Evolutionary conservation across 2,113 vertebrate species (phyloP).

Genomic region (Cygnus buccinator): DNA sequence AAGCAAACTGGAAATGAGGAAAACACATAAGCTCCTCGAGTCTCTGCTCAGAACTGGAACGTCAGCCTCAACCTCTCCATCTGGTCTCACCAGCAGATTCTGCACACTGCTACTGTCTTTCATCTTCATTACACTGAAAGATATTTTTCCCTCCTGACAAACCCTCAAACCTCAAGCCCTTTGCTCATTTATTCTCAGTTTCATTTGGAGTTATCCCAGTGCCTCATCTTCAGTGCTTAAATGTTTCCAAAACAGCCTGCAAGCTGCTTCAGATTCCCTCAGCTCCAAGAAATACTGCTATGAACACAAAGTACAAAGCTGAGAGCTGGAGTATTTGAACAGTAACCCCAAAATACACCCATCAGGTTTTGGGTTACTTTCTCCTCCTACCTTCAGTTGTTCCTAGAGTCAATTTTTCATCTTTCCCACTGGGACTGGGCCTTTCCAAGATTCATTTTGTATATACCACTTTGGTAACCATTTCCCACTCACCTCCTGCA

Average conservation of each 20-base stretch:
- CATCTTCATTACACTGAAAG: background rate
- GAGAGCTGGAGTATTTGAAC: background rate
- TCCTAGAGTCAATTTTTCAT: background rate
- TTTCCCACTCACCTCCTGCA: background rate
- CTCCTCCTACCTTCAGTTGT: background rate
- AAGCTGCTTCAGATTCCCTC: constrained; percentile 16
- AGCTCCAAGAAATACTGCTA: background rate
- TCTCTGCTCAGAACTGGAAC: background rate
- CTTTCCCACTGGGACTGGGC: background rate
- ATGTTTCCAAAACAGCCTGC: constrained; percentile 43
- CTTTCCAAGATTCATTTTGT: background rate
- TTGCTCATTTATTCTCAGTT: background rate
- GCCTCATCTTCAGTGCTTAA: background rate
- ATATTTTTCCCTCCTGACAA: background rate
- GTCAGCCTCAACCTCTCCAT: background rate
- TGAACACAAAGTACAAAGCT: background rate
- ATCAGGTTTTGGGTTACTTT: background rate
- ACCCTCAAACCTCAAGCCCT: background rate
- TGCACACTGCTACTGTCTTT: background rate
- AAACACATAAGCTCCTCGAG: background rate
- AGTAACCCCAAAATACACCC: background rate
- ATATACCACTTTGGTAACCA: background rate
- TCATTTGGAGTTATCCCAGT: constrained; percentile 23
- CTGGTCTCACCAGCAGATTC: background rate
- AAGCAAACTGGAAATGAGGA: background rate